Evolutionary conservation across 2,113 vertebrate genomes (phyloP).

Genomic region (Oncorhynchus mykiss): DNA sequence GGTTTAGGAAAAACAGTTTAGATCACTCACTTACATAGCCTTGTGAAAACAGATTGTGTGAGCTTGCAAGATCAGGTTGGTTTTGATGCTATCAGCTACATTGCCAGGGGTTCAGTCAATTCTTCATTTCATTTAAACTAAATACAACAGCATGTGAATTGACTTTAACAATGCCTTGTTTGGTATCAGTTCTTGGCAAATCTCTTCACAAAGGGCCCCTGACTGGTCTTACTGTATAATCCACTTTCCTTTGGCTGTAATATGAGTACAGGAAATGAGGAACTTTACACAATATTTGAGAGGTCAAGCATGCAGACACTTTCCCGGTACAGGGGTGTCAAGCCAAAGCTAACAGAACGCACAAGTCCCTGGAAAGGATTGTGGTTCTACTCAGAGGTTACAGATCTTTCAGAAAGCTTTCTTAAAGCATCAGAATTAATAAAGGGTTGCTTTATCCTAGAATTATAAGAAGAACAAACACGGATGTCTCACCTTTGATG

Average conservation of each 20-base stretch:
- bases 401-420: background rate
- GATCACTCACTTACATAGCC: background rate
- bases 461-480: background rate
- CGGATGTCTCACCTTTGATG: conserved; percentile 78
- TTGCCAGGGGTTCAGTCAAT: too few relatives aligned
- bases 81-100: too few relatives aligned
- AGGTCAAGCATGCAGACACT: background rate
- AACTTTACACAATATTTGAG: background rate
- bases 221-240: background rate
- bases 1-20: background rate
- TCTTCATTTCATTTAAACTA: too few relatives aligned
- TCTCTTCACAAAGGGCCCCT: background rate
- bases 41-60: too few relatives aligned
- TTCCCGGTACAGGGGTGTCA: background rate
- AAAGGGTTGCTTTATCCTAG: background rate
- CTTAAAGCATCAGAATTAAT: background rate
- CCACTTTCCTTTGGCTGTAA: background rate
- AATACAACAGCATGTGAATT: background rate
- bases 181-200: background rate
- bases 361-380: conserved; percentile 21
- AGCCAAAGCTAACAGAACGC: conserved; percentile 33
- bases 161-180: background rate
- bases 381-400: background rate
- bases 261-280: background rate
- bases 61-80: too few relatives aligned